phyloP scores from a whole-genome alignment of 1,140 invertebrate species.

The Heliothis subflexa region DNA sequence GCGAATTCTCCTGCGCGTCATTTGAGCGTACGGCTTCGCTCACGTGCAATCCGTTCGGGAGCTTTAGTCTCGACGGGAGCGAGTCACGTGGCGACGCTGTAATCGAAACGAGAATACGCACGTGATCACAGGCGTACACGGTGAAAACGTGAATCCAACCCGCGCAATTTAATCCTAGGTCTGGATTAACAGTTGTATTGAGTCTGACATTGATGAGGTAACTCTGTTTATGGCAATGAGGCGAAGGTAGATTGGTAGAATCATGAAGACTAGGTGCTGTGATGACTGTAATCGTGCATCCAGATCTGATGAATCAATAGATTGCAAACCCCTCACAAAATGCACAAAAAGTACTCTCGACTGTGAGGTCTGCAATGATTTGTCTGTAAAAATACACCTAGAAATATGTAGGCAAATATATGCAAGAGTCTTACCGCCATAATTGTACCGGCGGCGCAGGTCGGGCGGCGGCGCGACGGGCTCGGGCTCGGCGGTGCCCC shows the following conservation, averaged over 20 bases:
- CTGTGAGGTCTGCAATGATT: too few relatives aligned
- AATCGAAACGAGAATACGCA: conserved; percentile 8
- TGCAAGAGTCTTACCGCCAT: background rate
- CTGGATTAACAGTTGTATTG: background rate
- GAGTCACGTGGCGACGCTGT: conserved; percentile 12
- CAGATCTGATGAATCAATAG: too few relatives aligned
- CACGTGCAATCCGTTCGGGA: background rate
- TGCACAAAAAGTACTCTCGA: too few relatives aligned
- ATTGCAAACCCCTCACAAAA: too few relatives aligned
- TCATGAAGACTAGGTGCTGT: too few relatives aligned
- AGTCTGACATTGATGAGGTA: background rate
- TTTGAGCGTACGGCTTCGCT: conserved; percentile 4
- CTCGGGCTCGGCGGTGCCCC: conserved; percentile 74
- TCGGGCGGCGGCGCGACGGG: conserved; percentile 53
- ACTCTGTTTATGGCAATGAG: background rate
- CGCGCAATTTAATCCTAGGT: conserved; percentile 8
- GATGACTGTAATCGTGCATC: too few relatives aligned
- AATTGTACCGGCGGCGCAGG: conserved; percentile 51
- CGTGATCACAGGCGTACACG: conserved; percentile 26
- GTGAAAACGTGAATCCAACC: conserved; percentile 17
- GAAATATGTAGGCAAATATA: background rate
- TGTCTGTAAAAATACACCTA: background rate
- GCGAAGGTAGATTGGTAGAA: too few relatives aligned
- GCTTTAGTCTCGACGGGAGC: conserved; percentile 1
- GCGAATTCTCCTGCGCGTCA: background rate